phyloP scores from a whole-genome alignment of 1,140 invertebrate genomes.

The Coptotermes formosanus region DNA sequence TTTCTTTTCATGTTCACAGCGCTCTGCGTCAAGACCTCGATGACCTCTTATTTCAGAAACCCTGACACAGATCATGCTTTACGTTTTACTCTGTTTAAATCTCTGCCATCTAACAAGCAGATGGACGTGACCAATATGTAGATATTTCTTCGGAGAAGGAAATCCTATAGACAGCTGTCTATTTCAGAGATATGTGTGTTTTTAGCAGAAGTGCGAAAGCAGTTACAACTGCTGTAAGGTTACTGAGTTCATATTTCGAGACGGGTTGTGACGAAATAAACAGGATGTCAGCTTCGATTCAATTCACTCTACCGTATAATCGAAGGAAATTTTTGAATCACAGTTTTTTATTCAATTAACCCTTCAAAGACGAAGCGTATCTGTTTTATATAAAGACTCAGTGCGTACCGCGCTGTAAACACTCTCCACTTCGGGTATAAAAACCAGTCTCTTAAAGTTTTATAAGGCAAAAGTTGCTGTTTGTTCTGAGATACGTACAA shows the following conservation, averaged over 20 bases:
- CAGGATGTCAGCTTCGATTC: neutral
- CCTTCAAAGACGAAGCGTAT: too few relatives aligned
- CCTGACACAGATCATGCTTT: conserved; percentile 3
- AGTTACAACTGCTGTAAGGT: neutral
- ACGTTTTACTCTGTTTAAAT: neutral
- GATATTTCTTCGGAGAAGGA: neutral
- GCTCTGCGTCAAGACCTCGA: neutral
- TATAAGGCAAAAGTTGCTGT: too few relatives aligned
- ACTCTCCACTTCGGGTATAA: too few relatives aligned
- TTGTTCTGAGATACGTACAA: too few relatives aligned
- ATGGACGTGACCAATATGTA: neutral
- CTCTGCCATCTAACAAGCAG: neutral
- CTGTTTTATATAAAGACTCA: too few relatives aligned
- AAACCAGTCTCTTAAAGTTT: too few relatives aligned
- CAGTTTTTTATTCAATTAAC: neutral
- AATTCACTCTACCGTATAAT: neutral
- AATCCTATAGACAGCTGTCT: neutral
- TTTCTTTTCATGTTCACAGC: too few relatives aligned
- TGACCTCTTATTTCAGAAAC: neutral
- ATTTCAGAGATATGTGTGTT: neutral
- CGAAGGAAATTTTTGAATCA: conserved; percentile 2
- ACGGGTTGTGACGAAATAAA: neutral
- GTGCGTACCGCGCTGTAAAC: too few relatives aligned
- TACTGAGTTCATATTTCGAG: neutral
- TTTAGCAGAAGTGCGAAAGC: neutral